Conservation (phyloP, 2,888 invertebrate species). For the Metallyticus violacea region DNA sequence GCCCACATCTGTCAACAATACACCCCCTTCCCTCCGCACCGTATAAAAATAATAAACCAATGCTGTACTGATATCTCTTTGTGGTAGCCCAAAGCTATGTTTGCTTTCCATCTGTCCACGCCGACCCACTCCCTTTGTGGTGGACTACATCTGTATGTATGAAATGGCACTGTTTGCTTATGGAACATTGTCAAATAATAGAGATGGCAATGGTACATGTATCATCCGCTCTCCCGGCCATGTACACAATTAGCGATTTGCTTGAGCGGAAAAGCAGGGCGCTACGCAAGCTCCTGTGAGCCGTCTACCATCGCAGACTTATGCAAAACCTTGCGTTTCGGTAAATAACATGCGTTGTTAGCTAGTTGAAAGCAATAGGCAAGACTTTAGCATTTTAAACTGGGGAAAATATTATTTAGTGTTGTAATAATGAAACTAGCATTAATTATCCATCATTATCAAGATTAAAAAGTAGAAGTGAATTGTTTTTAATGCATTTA, state of each 20-base stretch:
- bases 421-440: too few species aligned
- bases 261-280: too few species aligned
- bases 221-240: background rate
- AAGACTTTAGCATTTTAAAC: too few species aligned
- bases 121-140: background rate
- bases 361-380: too few species aligned
- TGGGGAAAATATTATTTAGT: too few species aligned
- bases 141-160: background rate
- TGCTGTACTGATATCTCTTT: conserved; percentile 12
- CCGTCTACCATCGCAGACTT: too few species aligned
- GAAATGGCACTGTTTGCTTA: background rate
- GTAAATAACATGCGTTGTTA: too few species aligned
- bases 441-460: too few species aligned
- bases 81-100: background rate
- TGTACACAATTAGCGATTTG: background rate
- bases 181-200: background rate
- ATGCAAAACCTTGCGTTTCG: too few species aligned
- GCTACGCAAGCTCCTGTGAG: too few species aligned
- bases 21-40: background rate
- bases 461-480: too few species aligned
- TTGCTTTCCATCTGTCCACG: conserved; percentile 4
- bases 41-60: conserved; percentile 10
- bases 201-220: background rate
- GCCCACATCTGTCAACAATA: conserved; percentile 8
- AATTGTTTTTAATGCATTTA: too few species aligned